These are phyloP conservation scores for Salvator merianae DNA, from an alignment of 2,113 vertebrate species.

Conservation along the genomic window DNA sequence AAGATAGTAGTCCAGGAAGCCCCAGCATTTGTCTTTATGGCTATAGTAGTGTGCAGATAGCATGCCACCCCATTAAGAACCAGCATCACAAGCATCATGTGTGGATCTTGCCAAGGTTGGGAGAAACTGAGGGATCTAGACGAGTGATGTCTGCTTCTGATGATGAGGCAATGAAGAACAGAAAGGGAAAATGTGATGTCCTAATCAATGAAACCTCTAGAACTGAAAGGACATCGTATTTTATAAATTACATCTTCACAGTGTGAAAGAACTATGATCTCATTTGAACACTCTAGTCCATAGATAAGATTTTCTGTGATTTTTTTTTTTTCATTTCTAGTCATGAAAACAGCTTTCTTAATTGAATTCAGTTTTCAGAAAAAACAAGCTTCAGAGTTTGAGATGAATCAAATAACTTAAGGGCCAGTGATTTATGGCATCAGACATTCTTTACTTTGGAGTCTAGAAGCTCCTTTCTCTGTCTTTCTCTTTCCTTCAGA, in stretches of 20 bases:
- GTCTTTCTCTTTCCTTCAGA: neutral
- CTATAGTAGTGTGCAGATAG: too few relatives aligned
- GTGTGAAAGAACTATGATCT: neutral
- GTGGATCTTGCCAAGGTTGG: too few relatives aligned
- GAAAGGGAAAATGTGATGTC: neutral
- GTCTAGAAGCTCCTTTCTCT: neutral
- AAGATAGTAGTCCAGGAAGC: too few relatives aligned
- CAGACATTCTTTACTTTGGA: slow-evolving; percentile 30
- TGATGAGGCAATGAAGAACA: too few relatives aligned
- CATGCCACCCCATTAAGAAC: too few relatives aligned
- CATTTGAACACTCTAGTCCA: neutral
- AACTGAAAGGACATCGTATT: neutral
- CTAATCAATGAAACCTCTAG: neutral
- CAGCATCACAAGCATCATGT: too few relatives aligned
- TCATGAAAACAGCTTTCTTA: slow-evolving; percentile 16
- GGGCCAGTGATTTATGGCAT: slow-evolving; percentile 1
- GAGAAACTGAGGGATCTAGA: too few relatives aligned
- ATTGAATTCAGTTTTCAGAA: neutral
- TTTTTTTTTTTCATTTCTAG: neutral
- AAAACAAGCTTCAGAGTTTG: neutral
- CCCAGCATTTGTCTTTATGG: too few relatives aligned
- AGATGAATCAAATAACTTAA: neutral
- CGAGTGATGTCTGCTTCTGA: too few relatives aligned
- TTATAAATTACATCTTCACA: neutral
- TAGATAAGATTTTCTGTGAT: neutral